Percentiles rank a stretch among this genome's conserved stretches.
phyloP scores from a whole-genome alignment of 1,140 invertebrate genomes.

The Sweltsa coloradensis region DNA sequence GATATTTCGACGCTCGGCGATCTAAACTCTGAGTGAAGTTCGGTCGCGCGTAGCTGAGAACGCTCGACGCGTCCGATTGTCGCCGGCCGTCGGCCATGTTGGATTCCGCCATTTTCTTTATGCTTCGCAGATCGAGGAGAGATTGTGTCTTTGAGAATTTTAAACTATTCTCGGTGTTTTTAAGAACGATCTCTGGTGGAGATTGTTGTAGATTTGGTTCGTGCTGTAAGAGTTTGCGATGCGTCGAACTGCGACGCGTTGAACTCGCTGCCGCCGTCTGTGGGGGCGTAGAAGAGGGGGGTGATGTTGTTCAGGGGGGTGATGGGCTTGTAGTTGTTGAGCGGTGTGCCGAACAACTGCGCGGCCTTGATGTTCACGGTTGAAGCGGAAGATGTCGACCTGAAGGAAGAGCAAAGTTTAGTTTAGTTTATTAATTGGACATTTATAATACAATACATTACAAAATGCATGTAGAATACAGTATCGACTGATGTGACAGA shows the following conservation, averaged over 20 bases:
- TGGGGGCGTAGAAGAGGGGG: not conserved
- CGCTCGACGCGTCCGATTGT: not conserved
- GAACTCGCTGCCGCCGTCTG: conserved; percentile 11
- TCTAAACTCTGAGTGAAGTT: conserved; percentile 4
- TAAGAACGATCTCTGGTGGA: not conserved
- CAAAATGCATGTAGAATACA: no score
- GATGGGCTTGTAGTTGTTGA: not conserved
- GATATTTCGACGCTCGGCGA: not conserved
- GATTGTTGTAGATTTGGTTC: not conserved
- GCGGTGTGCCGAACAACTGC: not conserved
- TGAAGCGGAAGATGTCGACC: not conserved
- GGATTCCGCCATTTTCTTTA: not conserved
- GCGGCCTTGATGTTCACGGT: not conserved
- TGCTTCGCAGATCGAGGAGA: not conserved
- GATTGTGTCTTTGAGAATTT: conserved; percentile 4
- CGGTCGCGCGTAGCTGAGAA: not conserved
- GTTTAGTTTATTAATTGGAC: not conserved
- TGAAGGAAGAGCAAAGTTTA: not conserved
- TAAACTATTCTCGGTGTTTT: no score
- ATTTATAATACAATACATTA: no score
- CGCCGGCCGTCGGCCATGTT: not conserved
- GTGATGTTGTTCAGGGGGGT: not conserved
- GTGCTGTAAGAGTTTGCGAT: not conserved
- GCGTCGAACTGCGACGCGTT: conserved; percentile 13
- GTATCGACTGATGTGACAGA: no score